Base-by-base conservation (phyloP, 2,888 invertebrate species). In the Sinodicranocentrus sp. region DNA sequence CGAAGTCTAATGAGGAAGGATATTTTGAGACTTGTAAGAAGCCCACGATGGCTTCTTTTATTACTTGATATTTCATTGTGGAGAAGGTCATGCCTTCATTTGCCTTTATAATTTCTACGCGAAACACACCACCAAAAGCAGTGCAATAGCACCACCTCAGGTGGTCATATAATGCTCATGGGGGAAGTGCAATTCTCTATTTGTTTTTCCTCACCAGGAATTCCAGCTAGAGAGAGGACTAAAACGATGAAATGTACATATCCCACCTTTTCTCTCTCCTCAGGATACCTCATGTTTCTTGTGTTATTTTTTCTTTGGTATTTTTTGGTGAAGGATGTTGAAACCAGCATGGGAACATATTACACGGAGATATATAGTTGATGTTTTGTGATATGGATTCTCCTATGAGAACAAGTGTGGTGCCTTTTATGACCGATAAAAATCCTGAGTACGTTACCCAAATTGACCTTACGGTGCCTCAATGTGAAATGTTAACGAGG, bases 351-450 rank as follows among this genome's bases (percentile, higher is more conserved):
- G 78, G 2, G 68, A 59, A 19, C 52, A 52, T 52, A 52, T 67
- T 59, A n/a, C n/a, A n/a, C n/a, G n/a, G n/a, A n/a, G n/a, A n/a
- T n/a, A n/a, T n/a, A n/a, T 72, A 39, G 52, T 8, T 52, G 17
- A 8, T 25, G 10, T n/a, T n/a, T 15, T 59, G 59, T 23, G 26
- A 26, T 8, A 13, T 25, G 15, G 10, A 59, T 59, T 52, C n/a
- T 52, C 52, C 17, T 13, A 6, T 5, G n/a, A 52, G 52, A 15
- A 17, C 57, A 76, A 54, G 43, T 67, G 67, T 54, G 57, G 67
- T 67, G 61, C 61, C 78, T 70, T 78, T 78, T 78, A 78, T 71
- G 70, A 71, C 63, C 71, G 71, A 79, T 79, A 82, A 73, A 65
- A 67, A 57, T 23, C 48, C 59, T 68, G 63, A 72, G n/a, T 67